A percentile compares a stretch with the other conserved stretches of the same genome.
Conservation (phyloP, 2,888 invertebrate genomes). For the Leucozona laternaria region DNA sequence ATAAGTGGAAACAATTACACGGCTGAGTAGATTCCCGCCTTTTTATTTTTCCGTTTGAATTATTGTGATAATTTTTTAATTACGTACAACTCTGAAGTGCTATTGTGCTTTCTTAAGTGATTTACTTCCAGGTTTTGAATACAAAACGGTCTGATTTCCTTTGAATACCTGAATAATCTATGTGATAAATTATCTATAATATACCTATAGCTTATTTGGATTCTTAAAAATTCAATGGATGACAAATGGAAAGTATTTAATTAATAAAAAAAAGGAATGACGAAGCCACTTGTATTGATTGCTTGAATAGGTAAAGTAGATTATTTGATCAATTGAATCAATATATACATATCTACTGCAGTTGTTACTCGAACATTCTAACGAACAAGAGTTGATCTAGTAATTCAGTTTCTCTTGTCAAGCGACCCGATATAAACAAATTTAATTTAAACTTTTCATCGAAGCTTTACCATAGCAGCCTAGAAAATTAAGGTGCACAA, state of each 20-base stretch:
- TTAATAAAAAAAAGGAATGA: not conserved
- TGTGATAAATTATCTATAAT: not conserved
- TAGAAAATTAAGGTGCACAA: too few species aligned
- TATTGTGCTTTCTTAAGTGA: constrained; percentile 10
- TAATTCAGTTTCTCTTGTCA: too few species aligned
- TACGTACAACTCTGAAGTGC: not conserved
- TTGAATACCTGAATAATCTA: not conserved
- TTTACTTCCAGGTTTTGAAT: not conserved
- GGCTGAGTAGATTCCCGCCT: constrained; percentile 3
- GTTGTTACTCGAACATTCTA: too few species aligned
- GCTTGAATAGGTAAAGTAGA: not conserved
- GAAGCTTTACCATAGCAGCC: too few species aligned
- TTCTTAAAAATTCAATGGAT: not conserved
- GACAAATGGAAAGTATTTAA: not conserved
- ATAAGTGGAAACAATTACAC: constrained; percentile 19
- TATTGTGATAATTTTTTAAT: constrained; percentile 6
- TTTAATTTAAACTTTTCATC: too few species aligned
- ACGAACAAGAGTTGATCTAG: too few species aligned
- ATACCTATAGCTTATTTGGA: not conserved
- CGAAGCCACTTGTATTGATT: not conserved
- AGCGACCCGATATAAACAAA: too few species aligned
- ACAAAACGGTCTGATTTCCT: too few species aligned
- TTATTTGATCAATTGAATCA: too few species aligned
- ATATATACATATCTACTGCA: too few species aligned
- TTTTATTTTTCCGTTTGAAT: not conserved